A percentile compares a stretch with the other conserved stretches of the same genome.
These are phyloP conservation scores for Ancistrus triradiatus DNA, from an alignment of 2,113 vertebrate genomes.

Conservation along the genomic window DNA sequence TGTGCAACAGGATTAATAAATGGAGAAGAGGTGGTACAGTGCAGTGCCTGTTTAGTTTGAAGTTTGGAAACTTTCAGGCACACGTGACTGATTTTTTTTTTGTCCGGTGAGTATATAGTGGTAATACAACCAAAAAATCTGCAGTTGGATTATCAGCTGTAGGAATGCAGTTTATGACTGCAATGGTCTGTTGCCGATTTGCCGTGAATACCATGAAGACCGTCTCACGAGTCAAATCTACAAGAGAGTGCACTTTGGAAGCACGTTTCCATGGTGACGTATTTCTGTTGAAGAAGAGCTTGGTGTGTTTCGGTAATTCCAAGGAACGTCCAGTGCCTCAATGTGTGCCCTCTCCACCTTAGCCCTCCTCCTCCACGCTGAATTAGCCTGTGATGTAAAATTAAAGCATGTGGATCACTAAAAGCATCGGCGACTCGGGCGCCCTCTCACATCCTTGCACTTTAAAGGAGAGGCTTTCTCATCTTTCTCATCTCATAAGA, in stretches of 20 bases:
- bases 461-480: neutral
- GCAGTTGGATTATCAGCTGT: too few species aligned
- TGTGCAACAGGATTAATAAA: too few species aligned
- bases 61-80: too few species aligned
- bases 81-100: too few species aligned
- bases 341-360: neutral
- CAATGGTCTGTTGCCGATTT: slow-evolving; percentile 2
- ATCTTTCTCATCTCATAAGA: slow-evolving; percentile 1
- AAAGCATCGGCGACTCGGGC: slow-evolving; percentile 7
- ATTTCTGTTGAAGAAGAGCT: slow-evolving; percentile 5
- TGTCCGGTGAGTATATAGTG: too few species aligned
- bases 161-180: too few species aligned
- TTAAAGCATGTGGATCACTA: slow-evolving; percentile 29
- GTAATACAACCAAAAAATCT: too few species aligned
- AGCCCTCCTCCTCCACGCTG: slow-evolving; percentile 7
- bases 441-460: neutral
- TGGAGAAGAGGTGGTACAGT: too few species aligned
- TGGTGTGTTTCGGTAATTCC: slow-evolving; percentile 8
- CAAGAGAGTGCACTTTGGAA: slow-evolving; percentile 27
- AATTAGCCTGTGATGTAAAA: slow-evolving; percentile 23
- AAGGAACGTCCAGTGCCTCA: neutral
- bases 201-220: slow-evolving; percentile 5
- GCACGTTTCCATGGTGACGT: slow-evolving; percentile 40
- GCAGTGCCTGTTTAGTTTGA: too few species aligned
- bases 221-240: slow-evolving; percentile 17